phyloP scores from a whole-genome alignment of 2,888 invertebrate genomes.

The Amiota minor region DNA sequence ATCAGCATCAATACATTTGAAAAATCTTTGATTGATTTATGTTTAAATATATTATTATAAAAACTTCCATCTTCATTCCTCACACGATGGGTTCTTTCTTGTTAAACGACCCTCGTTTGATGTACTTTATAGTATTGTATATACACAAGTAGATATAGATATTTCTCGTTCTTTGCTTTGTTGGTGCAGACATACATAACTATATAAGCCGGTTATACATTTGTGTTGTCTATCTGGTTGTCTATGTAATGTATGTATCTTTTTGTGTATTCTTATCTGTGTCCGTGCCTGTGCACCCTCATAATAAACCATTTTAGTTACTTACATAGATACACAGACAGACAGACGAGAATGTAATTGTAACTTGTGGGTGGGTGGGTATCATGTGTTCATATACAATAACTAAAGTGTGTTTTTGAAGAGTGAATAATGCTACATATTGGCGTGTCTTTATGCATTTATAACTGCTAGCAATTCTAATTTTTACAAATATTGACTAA shows the following conservation, averaged over 20 bases:
- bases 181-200: neutral
- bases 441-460: neutral
- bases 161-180: neutral
- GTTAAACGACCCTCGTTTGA: too few species aligned
- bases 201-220: constrained; percentile 19
- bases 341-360: constrained; percentile 12
- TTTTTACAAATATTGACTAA: constrained; percentile 59
- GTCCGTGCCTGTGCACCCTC: constrained; percentile 12
- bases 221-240: neutral
- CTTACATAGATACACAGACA: too few species aligned
- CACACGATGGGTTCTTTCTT: too few species aligned
- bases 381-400: neutral
- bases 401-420: too few species aligned
- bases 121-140: too few species aligned
- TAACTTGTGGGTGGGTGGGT: constrained; percentile 12
- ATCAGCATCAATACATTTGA: too few species aligned
- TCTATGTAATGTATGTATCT: neutral
- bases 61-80: too few species aligned
- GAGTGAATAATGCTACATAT: too few species aligned
- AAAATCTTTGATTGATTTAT: too few species aligned
- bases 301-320: neutral
- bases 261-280: neutral
- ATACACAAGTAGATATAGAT: too few species aligned
- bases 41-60: too few species aligned
- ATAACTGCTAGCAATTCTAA: constrained; percentile 11